These are phyloP conservation scores for Cladopsammia gracilis DNA, from an alignment of 64 coral and sea anemone species.

Conservation along the genomic window DNA sequence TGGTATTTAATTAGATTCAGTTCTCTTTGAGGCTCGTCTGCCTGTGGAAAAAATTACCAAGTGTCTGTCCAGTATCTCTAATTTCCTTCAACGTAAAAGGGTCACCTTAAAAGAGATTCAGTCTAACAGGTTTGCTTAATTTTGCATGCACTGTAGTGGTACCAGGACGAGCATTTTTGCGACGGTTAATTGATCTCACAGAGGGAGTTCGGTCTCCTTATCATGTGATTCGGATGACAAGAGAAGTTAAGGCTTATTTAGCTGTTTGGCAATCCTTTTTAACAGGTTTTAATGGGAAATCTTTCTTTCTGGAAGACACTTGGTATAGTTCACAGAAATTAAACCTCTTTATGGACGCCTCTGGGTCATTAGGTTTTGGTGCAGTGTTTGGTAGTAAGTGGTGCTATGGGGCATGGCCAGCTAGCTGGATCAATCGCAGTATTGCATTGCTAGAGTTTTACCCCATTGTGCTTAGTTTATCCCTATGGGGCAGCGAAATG, in stretches of 20 bases:
- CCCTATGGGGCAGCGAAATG: constrained; percentile 47
- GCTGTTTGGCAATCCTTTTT: constrained; percentile 45
- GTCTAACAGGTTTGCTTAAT: constrained; percentile 50
- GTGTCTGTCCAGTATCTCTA: constrained; percentile 33
- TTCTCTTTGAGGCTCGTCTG: constrained; percentile 7
- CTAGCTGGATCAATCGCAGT: constrained; percentile 21
- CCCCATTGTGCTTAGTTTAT: constrained; percentile 54
- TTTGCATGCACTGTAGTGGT: constrained; percentile 47
- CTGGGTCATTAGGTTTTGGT: constrained; percentile 43
- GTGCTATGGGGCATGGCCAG: constrained; percentile 52
- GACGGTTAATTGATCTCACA: constrained; percentile 52
- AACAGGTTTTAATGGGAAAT: constrained; percentile 47
- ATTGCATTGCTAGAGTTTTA: constrained; percentile 62
- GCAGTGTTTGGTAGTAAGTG: constrained; percentile 53
- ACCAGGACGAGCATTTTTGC: constrained; percentile 48
- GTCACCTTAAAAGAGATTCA: constrained; percentile 47
- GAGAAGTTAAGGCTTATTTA: constrained; percentile 25
- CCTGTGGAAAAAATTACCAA: constrained; percentile 26
- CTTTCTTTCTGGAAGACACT: constrained; percentile 58
- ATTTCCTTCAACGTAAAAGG: constrained; percentile 45
- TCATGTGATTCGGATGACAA: constrained; percentile 37
- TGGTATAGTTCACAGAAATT: constrained; percentile 50
- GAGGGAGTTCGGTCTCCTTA: constrained; percentile 22
- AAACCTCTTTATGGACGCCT: constrained; percentile 34
- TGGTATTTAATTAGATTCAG: constrained; percentile 31